Conservation (phyloP, 30 jellyfish, hydroid and myxozoan species). For the Clytia hemisphaerica region DNA sequence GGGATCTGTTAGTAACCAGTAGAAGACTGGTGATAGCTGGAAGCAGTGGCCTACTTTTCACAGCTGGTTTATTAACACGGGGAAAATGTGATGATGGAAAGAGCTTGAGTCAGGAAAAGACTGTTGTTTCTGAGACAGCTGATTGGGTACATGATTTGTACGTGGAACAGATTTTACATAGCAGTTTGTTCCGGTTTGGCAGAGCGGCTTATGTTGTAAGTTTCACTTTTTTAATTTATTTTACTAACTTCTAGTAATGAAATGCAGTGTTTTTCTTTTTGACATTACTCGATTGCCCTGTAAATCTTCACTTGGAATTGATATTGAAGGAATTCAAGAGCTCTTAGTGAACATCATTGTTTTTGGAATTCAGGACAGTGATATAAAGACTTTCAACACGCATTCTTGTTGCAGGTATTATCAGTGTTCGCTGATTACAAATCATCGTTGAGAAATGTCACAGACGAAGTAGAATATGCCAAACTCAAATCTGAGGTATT, state of each 20-base stretch:
- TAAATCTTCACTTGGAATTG: no score
- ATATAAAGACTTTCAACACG: no score
- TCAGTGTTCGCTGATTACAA: conserved; percentile 67
- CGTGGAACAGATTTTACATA: conserved; percentile 32
- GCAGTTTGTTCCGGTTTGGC: conserved; percentile 76
- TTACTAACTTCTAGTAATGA: neutral
- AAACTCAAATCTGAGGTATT: conserved; percentile 58
- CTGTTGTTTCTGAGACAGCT: neutral
- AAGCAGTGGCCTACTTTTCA: no score
- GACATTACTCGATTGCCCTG: no score
- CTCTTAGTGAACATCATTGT: no score
- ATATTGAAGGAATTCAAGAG: no score
- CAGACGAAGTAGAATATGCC: conserved; percentile 32
- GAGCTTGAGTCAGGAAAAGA: neutral
- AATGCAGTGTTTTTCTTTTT: no score
- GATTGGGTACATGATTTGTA: conserved; percentile 1
- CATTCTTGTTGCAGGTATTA: conserved; percentile 44
- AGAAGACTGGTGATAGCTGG: no score
- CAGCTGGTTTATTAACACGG: neutral
- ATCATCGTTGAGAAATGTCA: conserved; percentile 40
- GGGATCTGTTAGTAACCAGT: no score
- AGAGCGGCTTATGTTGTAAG: conserved; percentile 71
- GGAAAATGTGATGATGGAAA: neutral
- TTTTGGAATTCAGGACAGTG: no score
- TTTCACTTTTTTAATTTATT: neutral